Percentiles rank a stretch among this genome's conserved stretches.
Conservation (phyloP, 2,797 vertebrate species). For the Catharus ustulatus region DNA sequence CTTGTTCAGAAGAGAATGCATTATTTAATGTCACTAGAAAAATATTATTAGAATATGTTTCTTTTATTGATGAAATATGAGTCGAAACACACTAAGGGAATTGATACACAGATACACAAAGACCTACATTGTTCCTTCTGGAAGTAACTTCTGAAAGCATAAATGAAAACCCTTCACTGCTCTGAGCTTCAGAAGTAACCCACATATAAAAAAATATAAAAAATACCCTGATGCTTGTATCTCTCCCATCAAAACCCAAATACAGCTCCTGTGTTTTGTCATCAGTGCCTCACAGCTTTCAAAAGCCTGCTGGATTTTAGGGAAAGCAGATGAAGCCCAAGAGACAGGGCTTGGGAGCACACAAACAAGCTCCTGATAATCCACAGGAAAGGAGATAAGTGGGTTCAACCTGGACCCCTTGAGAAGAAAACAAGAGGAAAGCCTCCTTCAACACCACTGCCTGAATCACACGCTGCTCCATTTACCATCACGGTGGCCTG, state of each 20-base stretch:
- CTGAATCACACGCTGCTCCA: background rate
- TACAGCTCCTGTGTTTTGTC: background rate
- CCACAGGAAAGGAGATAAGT: constrained; percentile 25
- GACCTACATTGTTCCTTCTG: background rate
- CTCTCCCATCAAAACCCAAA: constrained; percentile 22
- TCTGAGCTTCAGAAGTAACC: background rate
- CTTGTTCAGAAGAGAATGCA: background rate
- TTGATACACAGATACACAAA: background rate
- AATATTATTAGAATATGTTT: constrained; percentile 13
- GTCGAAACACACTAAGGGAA: background rate
- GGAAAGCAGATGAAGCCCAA: background rate
- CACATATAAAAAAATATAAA: background rate
- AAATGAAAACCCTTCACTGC: background rate
- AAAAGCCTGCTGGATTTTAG: background rate
- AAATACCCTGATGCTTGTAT: background rate
- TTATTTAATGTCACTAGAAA: constrained; percentile 4
- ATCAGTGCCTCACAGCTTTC: background rate
- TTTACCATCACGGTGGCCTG: background rate
- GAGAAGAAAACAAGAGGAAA: constrained; percentile 8
- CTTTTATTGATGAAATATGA: background rate
- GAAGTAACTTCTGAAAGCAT: background rate
- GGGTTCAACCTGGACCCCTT: background rate
- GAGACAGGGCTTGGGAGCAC: background rate
- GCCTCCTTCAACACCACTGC: constrained; percentile 20
- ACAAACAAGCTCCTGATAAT: background rate